Evolutionary conservation across 1,140 invertebrate genomes (phyloP).

Genomic region (Hycleus cichorii): DNA sequence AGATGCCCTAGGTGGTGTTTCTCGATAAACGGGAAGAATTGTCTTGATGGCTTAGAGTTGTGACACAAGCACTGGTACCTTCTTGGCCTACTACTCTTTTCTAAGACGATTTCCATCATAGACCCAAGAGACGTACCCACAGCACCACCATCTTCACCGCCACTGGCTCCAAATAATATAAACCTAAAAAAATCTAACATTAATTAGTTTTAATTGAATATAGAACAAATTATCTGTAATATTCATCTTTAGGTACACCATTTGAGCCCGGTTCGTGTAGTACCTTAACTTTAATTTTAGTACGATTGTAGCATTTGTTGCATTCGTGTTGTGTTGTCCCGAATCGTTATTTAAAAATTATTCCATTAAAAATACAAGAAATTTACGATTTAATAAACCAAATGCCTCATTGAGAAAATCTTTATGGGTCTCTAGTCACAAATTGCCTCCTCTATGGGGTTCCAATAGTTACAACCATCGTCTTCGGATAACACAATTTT

Average conservation of each 20-base stretch:
- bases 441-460: slow-evolving; percentile 40
- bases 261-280: slow-evolving; percentile 47
- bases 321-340: slow-evolving; percentile 69
- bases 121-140: slow-evolving; percentile 67
- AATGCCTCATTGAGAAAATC: slow-evolving; percentile 51
- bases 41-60: slow-evolving; percentile 42
- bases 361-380: slow-evolving; percentile 1
- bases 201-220: slow-evolving; percentile 37
- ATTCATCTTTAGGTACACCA: slow-evolving; percentile 65
- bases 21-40: slow-evolving; percentile 28
- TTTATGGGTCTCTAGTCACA: slow-evolving; percentile 40
- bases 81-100: slow-evolving; percentile 77
- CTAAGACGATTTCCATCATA: slow-evolving; percentile 61
- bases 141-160: slow-evolving; percentile 66
- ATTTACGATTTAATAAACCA: slow-evolving; percentile 20
- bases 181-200: slow-evolving; percentile 48
- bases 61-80: slow-evolving; percentile 68
- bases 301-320: slow-evolving; percentile 54
- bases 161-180: slow-evolving; percentile 72
- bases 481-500: slow-evolving; percentile 66
- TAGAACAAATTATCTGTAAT: slow-evolving; percentile 63
- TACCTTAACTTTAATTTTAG: slow-evolving; percentile 52
- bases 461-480: slow-evolving; percentile 61
- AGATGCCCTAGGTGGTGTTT: slow-evolving; percentile 39
- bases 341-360: slow-evolving; percentile 52